These are phyloP conservation scores for Eulacestoma nigropectus DNA, from an alignment of 2,113 vertebrate species.

Conservation along the genomic window DNA sequence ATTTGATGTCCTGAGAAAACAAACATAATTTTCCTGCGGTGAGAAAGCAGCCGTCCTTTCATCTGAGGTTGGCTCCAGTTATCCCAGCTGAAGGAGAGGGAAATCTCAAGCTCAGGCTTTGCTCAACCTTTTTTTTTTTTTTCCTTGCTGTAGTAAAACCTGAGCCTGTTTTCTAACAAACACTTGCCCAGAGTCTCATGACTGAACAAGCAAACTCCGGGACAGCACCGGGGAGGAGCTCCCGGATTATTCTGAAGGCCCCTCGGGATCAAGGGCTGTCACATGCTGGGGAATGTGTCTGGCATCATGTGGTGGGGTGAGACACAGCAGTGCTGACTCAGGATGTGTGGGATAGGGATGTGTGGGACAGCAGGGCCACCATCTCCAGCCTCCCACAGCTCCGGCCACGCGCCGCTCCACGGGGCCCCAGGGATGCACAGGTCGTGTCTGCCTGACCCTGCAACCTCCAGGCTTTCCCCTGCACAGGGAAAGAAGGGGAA, in stretches of 20 bases:
- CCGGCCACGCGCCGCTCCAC: neutral
- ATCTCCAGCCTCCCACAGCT: neutral
- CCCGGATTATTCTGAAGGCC: neutral
- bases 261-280: neutral
- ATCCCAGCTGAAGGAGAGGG: neutral
- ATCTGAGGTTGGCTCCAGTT: slow-evolving; percentile 1
- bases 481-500: neutral
- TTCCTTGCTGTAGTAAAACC: slow-evolving; percentile 11
- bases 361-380: neutral
- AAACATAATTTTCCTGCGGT: slow-evolving; percentile 65
- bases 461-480: neutral
- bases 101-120: neutral
- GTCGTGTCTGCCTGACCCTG: neutral
- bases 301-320: neutral
- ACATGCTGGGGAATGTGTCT: slow-evolving; percentile 19
- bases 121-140: neutral
- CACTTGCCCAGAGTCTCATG: slow-evolving; percentile 28
- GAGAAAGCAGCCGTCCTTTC: slow-evolving; percentile 29
- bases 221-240: slow-evolving; percentile 37
- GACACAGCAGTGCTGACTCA: slow-evolving; percentile 44
- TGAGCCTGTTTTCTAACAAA: slow-evolving; percentile 29
- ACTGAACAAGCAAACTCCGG: neutral
- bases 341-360: neutral
- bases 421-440: neutral
- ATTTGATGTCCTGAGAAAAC: slow-evolving; percentile 67